These are phyloP conservation scores for Sitobion miscanthi DNA, from an alignment of 1,140 invertebrate genomes.

Conservation along the genomic window DNA sequence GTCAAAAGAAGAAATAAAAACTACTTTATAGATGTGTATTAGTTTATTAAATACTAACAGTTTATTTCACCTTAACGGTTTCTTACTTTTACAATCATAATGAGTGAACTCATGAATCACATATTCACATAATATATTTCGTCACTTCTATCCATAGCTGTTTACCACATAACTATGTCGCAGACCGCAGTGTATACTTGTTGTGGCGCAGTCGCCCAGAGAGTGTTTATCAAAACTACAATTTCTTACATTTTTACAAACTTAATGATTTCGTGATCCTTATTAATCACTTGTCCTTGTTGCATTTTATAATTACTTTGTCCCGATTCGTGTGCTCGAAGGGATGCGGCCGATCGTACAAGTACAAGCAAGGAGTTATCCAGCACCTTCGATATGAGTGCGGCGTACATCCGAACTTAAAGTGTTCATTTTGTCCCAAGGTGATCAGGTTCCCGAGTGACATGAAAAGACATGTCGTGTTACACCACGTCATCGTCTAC, in stretches of 20 bases:
- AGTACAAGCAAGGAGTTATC: constrained; percentile 63
- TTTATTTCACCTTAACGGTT: background rate
- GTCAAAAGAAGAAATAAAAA: background rate
- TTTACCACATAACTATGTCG: too few relatives aligned
- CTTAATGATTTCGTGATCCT: background rate
- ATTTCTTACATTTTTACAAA: too few relatives aligned
- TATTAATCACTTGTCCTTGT: background rate
- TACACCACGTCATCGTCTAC: background rate
- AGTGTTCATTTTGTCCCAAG: constrained; percentile 64
- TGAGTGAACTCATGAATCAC: background rate
- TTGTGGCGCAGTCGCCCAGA: too few relatives aligned
- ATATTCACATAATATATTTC: too few relatives aligned
- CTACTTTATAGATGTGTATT: background rate
- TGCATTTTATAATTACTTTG: background rate
- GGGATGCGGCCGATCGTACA: constrained; percentile 15
- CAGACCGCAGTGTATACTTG: too few relatives aligned
- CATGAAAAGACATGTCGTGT: background rate
- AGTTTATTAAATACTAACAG: background rate
- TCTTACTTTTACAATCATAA: background rate
- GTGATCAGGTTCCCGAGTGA: background rate
- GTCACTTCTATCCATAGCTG: too few relatives aligned
- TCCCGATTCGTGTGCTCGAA: background rate
- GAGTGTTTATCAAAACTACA: too few relatives aligned
- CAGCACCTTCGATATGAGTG: constrained; percentile 60
- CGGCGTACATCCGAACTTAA: constrained; percentile 64